Percentiles rank a stretch among this genome's conserved stretches.
phyloP scores from a whole-genome alignment of 2,113 vertebrate species.

The Urocolius indicus region DNA sequence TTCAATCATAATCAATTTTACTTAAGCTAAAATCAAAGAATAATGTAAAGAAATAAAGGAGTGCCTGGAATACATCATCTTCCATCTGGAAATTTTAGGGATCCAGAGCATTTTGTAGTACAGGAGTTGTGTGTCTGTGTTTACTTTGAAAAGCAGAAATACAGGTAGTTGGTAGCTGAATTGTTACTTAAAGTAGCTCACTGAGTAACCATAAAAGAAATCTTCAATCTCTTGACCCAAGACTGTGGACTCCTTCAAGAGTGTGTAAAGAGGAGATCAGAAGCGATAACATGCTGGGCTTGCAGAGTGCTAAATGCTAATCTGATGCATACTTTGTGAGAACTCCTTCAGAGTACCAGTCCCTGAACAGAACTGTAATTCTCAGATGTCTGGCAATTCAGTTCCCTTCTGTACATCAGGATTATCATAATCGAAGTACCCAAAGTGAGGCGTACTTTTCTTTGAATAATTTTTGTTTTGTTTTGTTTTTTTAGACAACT shows the following conservation, averaged over 20 bases:
- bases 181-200: neutral
- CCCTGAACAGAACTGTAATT: neutral
- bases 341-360: neutral
- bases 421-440: neutral
- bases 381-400: neutral
- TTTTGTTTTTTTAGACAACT: neutral
- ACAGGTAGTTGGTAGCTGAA: neutral
- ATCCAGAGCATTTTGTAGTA: neutral
- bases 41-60: neutral
- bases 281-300: neutral
- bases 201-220: neutral
- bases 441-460: neutral
- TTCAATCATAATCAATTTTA: neutral
- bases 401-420: neutral
- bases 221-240: neutral
- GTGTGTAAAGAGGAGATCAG: neutral
- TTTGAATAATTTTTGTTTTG: neutral
- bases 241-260: neutral
- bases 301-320: neutral
- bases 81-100: neutral
- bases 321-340: neutral
- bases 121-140: neutral
- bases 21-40: neutral
- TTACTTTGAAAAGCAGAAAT: constrained; percentile 21
- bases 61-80: neutral